phyloP scores from a whole-genome alignment of 2,113 vertebrate species.

The Aplodontia rufa region DNA sequence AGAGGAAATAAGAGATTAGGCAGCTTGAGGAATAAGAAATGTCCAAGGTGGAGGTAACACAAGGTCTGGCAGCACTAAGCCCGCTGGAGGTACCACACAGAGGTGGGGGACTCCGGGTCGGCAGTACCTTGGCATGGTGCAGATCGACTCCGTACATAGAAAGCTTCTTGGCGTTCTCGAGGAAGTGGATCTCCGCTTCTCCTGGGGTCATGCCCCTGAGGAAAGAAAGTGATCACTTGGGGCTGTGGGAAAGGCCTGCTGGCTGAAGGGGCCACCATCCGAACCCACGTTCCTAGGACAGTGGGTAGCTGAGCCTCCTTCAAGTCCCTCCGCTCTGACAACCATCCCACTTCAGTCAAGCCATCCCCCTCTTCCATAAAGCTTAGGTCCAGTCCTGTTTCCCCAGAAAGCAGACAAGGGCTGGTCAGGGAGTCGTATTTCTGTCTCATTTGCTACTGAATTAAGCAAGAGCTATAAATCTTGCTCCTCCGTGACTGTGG shows the following conservation, averaged over 20 bases:
- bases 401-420: background rate
- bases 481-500: background rate
- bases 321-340: background rate
- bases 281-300: background rate
- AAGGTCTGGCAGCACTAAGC: background rate
- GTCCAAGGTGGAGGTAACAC: background rate
- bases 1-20: background rate
- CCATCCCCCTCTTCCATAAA: background rate
- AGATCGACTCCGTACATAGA: slow-evolving; percentile 99
- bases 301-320: background rate
- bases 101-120: background rate
- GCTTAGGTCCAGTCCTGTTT: background rate
- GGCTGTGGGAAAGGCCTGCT: background rate
- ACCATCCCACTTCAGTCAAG: background rate
- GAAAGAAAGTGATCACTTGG: slow-evolving; percentile 10
- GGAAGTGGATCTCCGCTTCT: slow-evolving; percentile 98
- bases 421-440: background rate
- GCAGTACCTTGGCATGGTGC: slow-evolving; percentile 95
- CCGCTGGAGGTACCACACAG: background rate
- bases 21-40: background rate
- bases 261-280: background rate
- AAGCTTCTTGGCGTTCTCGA: slow-evolving; percentile 99
- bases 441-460: slow-evolving; percentile 18
- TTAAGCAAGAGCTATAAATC: slow-evolving; percentile 16
- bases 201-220: slow-evolving; percentile 96